Base-by-base conservation (phyloP, 2,797 vertebrate genomes). In the Eidolon dupreanum region DNA sequence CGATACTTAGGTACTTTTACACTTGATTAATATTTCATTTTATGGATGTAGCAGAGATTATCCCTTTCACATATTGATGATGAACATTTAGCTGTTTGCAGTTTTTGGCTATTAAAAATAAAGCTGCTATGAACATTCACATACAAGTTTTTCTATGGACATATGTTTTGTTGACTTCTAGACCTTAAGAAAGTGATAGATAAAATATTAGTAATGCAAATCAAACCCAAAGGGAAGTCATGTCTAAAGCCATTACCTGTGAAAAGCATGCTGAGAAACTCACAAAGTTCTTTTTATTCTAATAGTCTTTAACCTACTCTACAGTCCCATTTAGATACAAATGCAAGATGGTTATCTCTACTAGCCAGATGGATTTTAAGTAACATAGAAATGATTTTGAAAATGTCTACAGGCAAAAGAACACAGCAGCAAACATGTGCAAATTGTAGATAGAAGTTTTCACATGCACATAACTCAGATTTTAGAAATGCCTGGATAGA, bases 381-480 rank as follows among this genome's bases (percentile, higher is more conserved):
- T 95, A 66, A 77, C 33, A 94, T 9, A 57, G 51, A 59, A 82
- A 95, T 97, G 71, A 79, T 53, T 94, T 61, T 88, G 43, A 94
- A 89, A 93, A 43, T 53, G 33, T 92, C 61, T 83, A 26, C 66
- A 90, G 28, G n/a, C 38, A 95, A 96, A 95, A 77, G 22, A 78
- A 66, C 46, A 92, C 20, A 79, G 70, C 74, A 87, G 70, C 43
- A 92, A 88, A 94, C 2, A 73, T 74, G 95, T 86, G 22, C 59
- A 90, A 83, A 73, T 71, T 8, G 26, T 74, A 73, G 88, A 81
- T 75, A 90, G 0, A 1, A 88, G 93, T 95, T 49, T 6, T 59
- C 24, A 74, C 28, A 92, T 70, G 75, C 28, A 82, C 22, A 85
- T 73, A 59, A 3, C 16, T 12, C 6, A 31, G 16, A 77, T 88